Evolutionary conservation across 2,888 invertebrate genomes (phyloP).

Genomic region (Metopia argyrocephala): DNA sequence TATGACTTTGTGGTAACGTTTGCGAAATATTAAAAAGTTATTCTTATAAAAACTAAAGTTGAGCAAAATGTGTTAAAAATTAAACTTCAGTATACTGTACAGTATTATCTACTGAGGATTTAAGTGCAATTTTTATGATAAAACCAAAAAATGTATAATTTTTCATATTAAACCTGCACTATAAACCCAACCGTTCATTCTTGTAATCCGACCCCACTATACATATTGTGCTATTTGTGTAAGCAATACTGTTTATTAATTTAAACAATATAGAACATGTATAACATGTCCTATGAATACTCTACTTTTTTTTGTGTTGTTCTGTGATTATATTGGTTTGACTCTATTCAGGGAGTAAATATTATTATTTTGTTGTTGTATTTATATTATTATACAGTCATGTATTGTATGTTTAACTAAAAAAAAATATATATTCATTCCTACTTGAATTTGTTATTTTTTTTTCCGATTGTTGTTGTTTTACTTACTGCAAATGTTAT

Average conservation of each 20-base stretch:
- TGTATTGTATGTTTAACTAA: background rate
- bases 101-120: no score
- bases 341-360: slow-evolving; percentile 1
- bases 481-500: slow-evolving; percentile 40
- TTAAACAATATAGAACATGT: slow-evolving; percentile 41
- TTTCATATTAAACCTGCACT: no score
- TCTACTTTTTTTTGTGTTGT: background rate
- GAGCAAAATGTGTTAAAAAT: no score
- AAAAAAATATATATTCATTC: background rate
- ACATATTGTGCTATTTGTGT: background rate
- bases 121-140: no score
- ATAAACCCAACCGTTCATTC: no score
- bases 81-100: no score
- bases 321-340: slow-evolving; percentile 42
- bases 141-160: no score
- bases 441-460: slow-evolving; percentile 41
- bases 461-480: slow-evolving; percentile 14
- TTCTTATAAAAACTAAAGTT: no score
- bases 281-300: slow-evolving; percentile 28
- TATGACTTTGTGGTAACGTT: no score
- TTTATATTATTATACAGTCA: background rate
- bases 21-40: no score
- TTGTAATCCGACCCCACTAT: no score
- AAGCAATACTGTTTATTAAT: slow-evolving; percentile 24
- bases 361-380: background rate